Conservation (phyloP, 2,888 invertebrate species). For the Lobophora halterata region DNA sequence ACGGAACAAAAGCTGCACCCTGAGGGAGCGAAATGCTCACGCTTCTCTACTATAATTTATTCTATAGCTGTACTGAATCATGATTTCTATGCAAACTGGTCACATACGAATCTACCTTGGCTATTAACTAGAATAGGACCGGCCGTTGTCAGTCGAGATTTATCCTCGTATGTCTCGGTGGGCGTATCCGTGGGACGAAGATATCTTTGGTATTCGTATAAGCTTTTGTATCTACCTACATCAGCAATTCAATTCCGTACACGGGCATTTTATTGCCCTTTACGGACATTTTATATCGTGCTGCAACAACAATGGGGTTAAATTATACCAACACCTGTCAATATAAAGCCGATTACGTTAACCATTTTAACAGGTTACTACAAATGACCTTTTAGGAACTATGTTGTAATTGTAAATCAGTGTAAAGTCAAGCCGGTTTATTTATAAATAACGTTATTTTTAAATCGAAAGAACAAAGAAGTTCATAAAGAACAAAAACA, state of each 20-base stretch:
- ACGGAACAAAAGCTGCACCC: slow-evolving; percentile 20
- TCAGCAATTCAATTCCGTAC: slow-evolving; percentile 52
- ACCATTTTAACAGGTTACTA: slow-evolving; percentile 18
- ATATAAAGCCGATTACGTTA: slow-evolving; percentile 31
- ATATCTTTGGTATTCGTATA: slow-evolving; percentile 43
- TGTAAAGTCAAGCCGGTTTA: slow-evolving; percentile 35
- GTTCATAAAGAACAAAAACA: slow-evolving; percentile 71
- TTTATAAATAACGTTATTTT: slow-evolving; percentile 66
- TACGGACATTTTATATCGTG: slow-evolving; percentile 45
- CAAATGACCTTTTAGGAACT: slow-evolving; percentile 34
- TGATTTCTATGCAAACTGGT: slow-evolving; percentile 14
- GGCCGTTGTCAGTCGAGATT: slow-evolving; percentile 63
- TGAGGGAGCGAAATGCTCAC: slow-evolving; percentile 11
- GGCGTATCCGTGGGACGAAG: slow-evolving; percentile 64
- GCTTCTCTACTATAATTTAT: slow-evolving; percentile 1
- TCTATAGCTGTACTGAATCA: slow-evolving; percentile 5
- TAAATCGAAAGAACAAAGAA: slow-evolving; percentile 68
- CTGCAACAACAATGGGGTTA: slow-evolving; percentile 40
- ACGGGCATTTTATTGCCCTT: slow-evolving; percentile 49
- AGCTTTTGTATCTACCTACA: slow-evolving; percentile 51
- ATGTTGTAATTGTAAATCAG: slow-evolving; percentile 43
- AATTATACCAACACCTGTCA: slow-evolving; percentile 40
- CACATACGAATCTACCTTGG: slow-evolving; percentile 20
- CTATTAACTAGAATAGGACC: slow-evolving; percentile 31
- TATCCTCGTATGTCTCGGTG: slow-evolving; percentile 54